phyloP scores from a whole-genome alignment of 2,797 vertebrate species.

The Arctocebus calabarensis region DNA sequence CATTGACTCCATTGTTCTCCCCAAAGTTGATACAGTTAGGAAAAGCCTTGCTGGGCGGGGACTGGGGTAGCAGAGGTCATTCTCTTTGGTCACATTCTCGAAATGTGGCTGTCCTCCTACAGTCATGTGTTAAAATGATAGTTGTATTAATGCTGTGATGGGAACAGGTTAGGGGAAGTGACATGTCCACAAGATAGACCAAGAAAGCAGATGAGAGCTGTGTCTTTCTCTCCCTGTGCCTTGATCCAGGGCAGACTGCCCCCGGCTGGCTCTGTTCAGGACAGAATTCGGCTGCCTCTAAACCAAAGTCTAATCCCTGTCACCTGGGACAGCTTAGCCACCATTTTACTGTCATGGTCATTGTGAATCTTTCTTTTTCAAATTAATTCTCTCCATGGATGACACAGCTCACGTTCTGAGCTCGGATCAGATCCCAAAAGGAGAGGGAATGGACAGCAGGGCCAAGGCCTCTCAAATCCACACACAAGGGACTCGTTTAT shows the following conservation, averaged over 20 bases:
- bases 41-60: background rate
- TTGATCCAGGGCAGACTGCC: background rate
- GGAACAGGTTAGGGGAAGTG: background rate
- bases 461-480: background rate
- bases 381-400: slow-evolving; percentile 8
- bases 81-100: background rate
- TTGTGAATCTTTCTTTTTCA: slow-evolving; percentile 45
- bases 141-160: background rate
- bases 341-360: background rate
- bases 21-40: background rate
- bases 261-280: background rate
- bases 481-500: background rate
- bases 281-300: background rate
- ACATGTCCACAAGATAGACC: background rate
- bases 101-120: background rate
- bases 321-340: background rate
- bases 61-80: background rate
- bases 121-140: background rate
- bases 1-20: background rate
- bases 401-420: background rate
- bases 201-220: background rate
- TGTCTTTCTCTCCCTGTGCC: background rate
- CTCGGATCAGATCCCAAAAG: slow-evolving; percentile 19
- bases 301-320: slow-evolving; percentile 19
- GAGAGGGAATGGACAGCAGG: background rate